Evolutionary conservation across 2,113 vertebrate genomes (phyloP).

Genomic region (Cairina moschata): DNA sequence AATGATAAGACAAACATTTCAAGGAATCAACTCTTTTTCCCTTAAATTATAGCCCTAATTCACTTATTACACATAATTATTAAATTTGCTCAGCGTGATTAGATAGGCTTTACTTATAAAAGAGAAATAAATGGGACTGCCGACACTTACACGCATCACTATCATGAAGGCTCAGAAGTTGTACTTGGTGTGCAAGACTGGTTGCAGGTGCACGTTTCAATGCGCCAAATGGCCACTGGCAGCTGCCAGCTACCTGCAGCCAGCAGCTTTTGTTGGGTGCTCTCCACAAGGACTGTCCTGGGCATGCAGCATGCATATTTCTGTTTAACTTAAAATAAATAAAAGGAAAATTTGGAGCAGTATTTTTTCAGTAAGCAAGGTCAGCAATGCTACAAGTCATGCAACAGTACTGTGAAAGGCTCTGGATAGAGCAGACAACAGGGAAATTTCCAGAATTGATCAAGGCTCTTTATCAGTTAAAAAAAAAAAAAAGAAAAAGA

Average conservation of each 20-base stretch:
- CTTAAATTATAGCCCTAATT: slow-evolving; percentile 74
- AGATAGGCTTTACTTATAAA: slow-evolving; percentile 73
- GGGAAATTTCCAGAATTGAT: background rate
- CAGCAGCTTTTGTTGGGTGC: background rate
- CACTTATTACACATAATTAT: slow-evolving; percentile 77
- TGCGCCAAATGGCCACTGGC: background rate
- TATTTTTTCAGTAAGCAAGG: background rate
- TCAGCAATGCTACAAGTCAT: background rate
- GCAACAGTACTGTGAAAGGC: background rate
- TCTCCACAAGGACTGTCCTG: background rate
- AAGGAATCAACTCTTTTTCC: slow-evolving; percentile 62
- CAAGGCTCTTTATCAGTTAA: background rate
- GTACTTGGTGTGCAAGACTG: background rate
- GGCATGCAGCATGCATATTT: background rate
- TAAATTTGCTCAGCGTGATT: slow-evolving; percentile 73
- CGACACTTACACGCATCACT: slow-evolving; percentile 4
- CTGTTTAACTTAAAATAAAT: background rate
- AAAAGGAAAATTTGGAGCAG: background rate
- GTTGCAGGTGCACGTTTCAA: background rate
- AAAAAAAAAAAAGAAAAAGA: background rate
- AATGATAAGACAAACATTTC: slow-evolving; percentile 77
- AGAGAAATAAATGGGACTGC: slow-evolving; percentile 57
- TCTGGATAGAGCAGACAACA: background rate
- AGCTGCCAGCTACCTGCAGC: background rate
- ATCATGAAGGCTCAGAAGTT: background rate